Evolutionary conservation across 2,113 vertebrate species (phyloP).

Genomic region (Apodemus speciosus): DNA sequence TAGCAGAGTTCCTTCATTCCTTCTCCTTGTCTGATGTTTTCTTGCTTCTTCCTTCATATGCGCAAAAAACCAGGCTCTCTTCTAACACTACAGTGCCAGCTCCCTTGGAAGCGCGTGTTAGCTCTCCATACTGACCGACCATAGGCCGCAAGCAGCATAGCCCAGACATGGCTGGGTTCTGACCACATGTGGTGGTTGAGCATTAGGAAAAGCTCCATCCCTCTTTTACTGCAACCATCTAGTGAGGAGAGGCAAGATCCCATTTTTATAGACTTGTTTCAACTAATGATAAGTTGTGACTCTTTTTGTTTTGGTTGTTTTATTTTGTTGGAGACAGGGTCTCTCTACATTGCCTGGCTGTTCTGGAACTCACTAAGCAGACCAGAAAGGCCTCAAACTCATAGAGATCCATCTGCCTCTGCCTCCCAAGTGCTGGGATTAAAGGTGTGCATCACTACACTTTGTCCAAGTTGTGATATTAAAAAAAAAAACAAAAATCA

Average conservation of each 20-base stretch:
- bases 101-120: conserved; percentile 48
- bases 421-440: not conserved
- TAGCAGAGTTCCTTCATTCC: not conserved
- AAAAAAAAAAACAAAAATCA: not conserved
- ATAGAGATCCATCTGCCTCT: not conserved
- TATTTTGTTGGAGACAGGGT: not conserved
- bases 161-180: not conserved
- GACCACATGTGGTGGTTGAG: not conserved
- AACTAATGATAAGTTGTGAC: not conserved
- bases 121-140: not conserved
- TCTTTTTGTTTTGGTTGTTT: not conserved
- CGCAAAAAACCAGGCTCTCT: conserved; percentile 30
- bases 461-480: not conserved
- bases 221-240: conserved; percentile 25
- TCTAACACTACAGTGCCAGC: not conserved
- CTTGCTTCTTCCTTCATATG: not conserved
- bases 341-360: not conserved
- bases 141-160: not conserved
- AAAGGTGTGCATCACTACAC: not conserved
- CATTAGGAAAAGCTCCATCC: not conserved
- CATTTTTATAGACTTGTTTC: conserved; percentile 35
- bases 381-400: not conserved
- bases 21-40: not conserved
- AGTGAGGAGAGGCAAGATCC: conserved; percentile 38
- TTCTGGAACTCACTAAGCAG: not conserved